These are phyloP conservation scores for Drosophila nasuta DNA, from an alignment of 1,140 invertebrate genomes.

Conservation along the genomic window DNA sequence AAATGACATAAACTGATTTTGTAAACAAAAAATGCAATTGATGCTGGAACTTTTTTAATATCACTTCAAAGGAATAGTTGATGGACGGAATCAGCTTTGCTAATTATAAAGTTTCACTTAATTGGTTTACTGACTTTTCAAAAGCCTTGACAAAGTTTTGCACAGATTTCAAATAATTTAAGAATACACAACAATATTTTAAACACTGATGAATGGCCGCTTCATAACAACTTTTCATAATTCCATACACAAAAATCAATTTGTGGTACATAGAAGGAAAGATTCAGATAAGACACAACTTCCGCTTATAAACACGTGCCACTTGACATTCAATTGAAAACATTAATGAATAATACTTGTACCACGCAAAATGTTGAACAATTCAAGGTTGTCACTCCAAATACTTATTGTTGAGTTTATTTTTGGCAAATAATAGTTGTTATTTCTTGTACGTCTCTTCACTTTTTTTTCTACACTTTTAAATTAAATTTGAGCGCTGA, in stretches of 20 bases:
- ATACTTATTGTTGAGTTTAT: constrained; percentile 22
- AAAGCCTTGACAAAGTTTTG: background rate
- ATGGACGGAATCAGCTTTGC: background rate
- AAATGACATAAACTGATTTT: background rate
- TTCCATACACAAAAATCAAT: constrained; percentile 7
- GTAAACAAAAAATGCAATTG: background rate
- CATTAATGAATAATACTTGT: constrained; percentile 40
- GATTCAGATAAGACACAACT: constrained; percentile 37
- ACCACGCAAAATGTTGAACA: constrained; percentile 51
- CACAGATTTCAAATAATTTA: background rate
- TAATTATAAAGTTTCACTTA: constrained; percentile 15
- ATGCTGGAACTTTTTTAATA: background rate
- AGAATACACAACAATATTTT: constrained; percentile 5
- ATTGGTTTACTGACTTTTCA: background rate
- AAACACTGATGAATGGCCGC: background rate
- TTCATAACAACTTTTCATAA: constrained; percentile 3
- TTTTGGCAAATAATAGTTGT: constrained; percentile 38
- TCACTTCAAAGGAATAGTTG: background rate
- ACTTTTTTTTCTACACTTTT: constrained; percentile 33
- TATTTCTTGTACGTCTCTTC: constrained; percentile 28
- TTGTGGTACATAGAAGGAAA: background rate
- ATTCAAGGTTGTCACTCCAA: constrained; percentile 30
- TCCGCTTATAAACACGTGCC: constrained; percentile 62
- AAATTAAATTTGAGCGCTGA: constrained; percentile 36
- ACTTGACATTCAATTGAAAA: constrained; percentile 65